phyloP scores from a whole-genome alignment of 2,888 invertebrate genomes.

The Cantharis nigra region DNA sequence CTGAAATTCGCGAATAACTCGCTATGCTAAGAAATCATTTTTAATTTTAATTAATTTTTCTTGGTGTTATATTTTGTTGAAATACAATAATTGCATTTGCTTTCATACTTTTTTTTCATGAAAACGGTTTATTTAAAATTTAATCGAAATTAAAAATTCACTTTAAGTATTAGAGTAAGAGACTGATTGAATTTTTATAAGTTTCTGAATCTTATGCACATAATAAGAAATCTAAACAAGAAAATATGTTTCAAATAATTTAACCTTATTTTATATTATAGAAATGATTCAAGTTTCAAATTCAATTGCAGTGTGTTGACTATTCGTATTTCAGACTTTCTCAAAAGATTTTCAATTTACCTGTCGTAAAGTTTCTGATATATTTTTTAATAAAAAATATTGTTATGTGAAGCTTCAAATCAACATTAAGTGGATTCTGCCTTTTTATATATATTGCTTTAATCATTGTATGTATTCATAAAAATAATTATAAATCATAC shows the following conservation, averaged over 20 bases:
- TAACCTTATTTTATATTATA: neutral
- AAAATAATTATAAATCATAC: neutral
- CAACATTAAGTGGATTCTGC: neutral
- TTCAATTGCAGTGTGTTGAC: constrained; percentile 5
- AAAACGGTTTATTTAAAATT: neutral
- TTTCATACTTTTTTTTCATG: too few species aligned
- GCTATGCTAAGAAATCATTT: too few species aligned
- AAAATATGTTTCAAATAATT: constrained; percentile 1
- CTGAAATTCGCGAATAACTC: too few species aligned
- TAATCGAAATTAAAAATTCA: neutral
- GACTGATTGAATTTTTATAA: neutral
- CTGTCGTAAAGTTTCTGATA: neutral
- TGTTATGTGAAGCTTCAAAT: neutral
- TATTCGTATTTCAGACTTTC: neutral
- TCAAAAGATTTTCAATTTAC: neutral
- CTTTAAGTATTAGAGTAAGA: neutral
- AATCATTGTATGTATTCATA: neutral
- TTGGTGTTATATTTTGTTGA: too few species aligned
- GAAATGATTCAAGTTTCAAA: constrained; percentile 1
- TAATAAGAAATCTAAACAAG: neutral
- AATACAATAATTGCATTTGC: too few species aligned
- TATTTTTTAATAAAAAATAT: neutral
- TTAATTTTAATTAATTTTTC: too few species aligned
- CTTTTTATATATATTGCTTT: neutral
- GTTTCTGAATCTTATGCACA: neutral